phyloP scores from a whole-genome alignment of 2,888 invertebrate species.

The Dexiosoma caninum region DNA sequence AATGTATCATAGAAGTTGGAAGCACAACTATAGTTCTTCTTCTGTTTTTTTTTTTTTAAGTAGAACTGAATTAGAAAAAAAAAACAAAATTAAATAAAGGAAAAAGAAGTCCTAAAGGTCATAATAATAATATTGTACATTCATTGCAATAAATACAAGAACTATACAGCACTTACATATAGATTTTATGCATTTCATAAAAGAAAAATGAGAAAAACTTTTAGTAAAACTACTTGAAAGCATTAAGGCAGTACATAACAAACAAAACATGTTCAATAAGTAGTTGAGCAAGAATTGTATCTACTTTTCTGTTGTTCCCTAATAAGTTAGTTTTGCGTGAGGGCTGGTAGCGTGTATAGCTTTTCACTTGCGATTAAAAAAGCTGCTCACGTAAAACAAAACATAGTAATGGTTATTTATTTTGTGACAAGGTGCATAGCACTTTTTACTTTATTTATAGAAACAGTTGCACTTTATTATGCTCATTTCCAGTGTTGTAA shows the following conservation, averaged over 20 bases:
- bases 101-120: constrained; percentile 32
- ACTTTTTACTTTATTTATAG: too few species aligned
- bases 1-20: constrained; percentile 33
- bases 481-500: too few species aligned
- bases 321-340: not conserved
- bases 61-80: not conserved
- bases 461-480: too few species aligned
- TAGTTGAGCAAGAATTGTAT: not conserved
- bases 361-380: not conserved
- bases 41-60: too few species aligned
- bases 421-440: too few species aligned
- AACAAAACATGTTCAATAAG: not conserved
- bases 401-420: too few species aligned
- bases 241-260: not conserved
- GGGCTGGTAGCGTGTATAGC: not conserved
- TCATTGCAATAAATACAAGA: not conserved
- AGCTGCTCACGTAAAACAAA: too few species aligned
- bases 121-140: constrained; percentile 29
- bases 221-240: constrained; percentile 1
- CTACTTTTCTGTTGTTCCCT: not conserved
- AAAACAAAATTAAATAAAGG: not conserved
- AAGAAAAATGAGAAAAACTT: constrained; percentile 13
- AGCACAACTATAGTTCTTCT: not conserved
- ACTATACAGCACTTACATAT: not conserved
- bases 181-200: constrained; percentile 7